Evolutionary conservation across 2,888 invertebrate species (phyloP), one percentile per base, ranked within the genome.

Genomic region (Torymus aiolomorphi): DNA sequence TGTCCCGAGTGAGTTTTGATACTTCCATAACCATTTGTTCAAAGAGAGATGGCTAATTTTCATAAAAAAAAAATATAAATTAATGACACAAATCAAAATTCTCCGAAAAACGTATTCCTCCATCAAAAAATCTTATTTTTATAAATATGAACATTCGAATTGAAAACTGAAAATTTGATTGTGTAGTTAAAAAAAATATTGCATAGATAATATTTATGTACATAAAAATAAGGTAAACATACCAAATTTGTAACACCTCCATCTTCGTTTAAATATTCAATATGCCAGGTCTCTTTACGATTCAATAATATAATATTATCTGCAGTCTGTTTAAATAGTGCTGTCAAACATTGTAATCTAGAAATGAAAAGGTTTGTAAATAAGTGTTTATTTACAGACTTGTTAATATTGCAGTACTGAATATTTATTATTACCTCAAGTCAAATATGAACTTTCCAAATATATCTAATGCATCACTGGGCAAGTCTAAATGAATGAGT

Each of bases 391-490:
- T 42, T 3, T 8, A 42, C 8, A 8, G 42, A 42, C 42, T 42
- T 42, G 1, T 42, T 42, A 5, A 42, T 42, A 42, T 5, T 42
- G 42, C 42, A 42, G 8, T 42, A 72, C 56, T 69, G 13, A 24
- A 56, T 42, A 20, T 42, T 42, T 42, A 42, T 42, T 18, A 18
- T 77, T 83, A 91, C 90, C 97, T 94, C 86, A 98, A 93, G 88
- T 98, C 97, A 89, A 97, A 95, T 83, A 97, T 95, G 62, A 98
- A 93, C 83, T 94, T 94, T 86, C 96, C 95, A 71, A 98, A 94
- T 80, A 97, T 94, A 85, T 96, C 96, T 74, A 97, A 91, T 4
- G 97, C 96, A 90, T 98, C 97, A 75, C 94, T 95, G 0, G 97
- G 97, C 78, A 98, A 91, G 90, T 98, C 98, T 56, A 97, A 91